These are phyloP conservation scores for Euwallacea fornicatus DNA, from an alignment of 1,140 invertebrate species.

Conservation along the genomic window DNA sequence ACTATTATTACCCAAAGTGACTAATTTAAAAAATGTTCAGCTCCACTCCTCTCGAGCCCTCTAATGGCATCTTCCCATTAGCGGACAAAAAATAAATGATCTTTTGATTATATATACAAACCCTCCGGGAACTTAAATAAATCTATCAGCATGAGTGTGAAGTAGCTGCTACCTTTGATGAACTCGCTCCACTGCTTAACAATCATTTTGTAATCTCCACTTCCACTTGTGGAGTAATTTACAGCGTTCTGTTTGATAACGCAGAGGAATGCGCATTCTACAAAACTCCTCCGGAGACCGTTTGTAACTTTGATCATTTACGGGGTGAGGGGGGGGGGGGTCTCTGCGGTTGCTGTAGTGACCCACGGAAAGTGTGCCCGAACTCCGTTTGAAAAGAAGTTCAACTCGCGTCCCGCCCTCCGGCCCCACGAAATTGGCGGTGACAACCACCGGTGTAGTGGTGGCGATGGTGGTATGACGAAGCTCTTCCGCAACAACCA, in stretches of 20 bases:
- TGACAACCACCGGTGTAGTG: too few relatives aligned
- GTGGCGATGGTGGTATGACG: too few relatives aligned
- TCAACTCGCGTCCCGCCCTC: too few relatives aligned
- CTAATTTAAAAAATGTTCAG: constrained; percentile 16
- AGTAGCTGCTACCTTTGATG: constrained; percentile 29
- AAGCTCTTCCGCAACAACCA: too few relatives aligned
- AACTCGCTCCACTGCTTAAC: constrained; percentile 3
- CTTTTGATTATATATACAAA: constrained; percentile 36
- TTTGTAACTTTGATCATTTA: too few relatives aligned
- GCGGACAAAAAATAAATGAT: constrained; percentile 28
- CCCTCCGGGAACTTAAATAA: constrained; percentile 22
- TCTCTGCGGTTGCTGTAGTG: too few relatives aligned
- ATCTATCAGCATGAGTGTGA: constrained; percentile 36
- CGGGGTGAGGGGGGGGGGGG: too few relatives aligned
- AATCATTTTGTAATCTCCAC: constrained; percentile 35
- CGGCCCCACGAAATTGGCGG: too few relatives aligned
- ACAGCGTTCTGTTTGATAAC: background rate
- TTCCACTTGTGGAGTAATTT: constrained; percentile 34
- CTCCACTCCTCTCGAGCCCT: constrained; percentile 4
- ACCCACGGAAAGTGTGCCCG: too few relatives aligned
- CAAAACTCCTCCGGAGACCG: too few relatives aligned
- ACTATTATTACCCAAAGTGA: constrained; percentile 26
- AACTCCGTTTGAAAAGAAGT: too few relatives aligned
- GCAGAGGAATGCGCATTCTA: too few relatives aligned
- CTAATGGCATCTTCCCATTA: constrained; percentile 28